These are phyloP conservation scores for Drosophila kikkawai DNA, from an alignment of 1,140 invertebrate genomes.

Conservation along the genomic window DNA sequence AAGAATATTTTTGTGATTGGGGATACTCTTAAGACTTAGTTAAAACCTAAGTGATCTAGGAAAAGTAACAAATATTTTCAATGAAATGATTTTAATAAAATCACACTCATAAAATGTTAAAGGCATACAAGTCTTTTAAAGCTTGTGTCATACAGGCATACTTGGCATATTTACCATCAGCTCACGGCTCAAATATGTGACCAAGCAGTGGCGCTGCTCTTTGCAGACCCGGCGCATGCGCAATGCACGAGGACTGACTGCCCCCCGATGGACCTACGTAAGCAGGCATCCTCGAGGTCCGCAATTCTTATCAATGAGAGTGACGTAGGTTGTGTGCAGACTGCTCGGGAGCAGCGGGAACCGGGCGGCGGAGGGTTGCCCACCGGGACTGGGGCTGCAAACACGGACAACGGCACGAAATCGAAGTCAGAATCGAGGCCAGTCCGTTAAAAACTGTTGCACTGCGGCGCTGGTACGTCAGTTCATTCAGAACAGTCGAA, in stretches of 20 bases:
- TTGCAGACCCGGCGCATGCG: slow-evolving; percentile 64
- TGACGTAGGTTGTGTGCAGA: slow-evolving; percentile 79
- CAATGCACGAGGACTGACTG: slow-evolving; percentile 2
- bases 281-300: slow-evolving; percentile 58
- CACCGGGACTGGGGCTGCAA: slow-evolving; percentile 56
- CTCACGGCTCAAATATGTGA: background rate
- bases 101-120: no score
- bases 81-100: background rate
- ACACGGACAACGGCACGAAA: slow-evolving; percentile 46
- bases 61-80: no score
- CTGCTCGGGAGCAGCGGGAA: background rate
- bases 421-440: slow-evolving; percentile 69
- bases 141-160: slow-evolving; percentile 13
- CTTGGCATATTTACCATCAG: background rate
- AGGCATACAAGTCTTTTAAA: background rate
- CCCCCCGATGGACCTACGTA: slow-evolving; percentile 49
- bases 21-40: background rate
- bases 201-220: slow-evolving; percentile 17
- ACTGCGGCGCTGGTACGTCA: slow-evolving; percentile 62
- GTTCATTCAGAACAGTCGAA: slow-evolving; percentile 84
- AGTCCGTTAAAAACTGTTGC: slow-evolving; percentile 84
- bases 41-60: background rate
- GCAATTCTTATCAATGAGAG: slow-evolving; percentile 80
- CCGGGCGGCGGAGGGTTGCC: slow-evolving; percentile 8
- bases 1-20: no score